Evolutionary conservation across 2,797 vertebrate genomes (phyloP).

Genomic region (Prionace glauca): DNA sequence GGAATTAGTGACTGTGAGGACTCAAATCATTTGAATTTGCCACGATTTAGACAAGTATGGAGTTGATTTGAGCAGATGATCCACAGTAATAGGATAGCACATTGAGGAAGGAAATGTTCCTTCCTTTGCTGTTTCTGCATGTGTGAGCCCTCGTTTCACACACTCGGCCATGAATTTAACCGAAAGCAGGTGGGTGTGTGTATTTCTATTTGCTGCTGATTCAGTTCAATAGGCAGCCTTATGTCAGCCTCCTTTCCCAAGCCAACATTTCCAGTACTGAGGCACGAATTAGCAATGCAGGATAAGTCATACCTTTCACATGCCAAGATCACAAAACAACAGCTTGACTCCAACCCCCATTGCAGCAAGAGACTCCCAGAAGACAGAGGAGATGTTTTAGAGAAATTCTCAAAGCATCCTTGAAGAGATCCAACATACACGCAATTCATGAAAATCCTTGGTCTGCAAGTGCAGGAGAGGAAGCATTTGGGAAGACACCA

Average conservation of each 20-base stretch:
- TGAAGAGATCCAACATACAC: neutral
- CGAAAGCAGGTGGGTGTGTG: neutral
- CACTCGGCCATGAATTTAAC: neutral
- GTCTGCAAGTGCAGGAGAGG: neutral
- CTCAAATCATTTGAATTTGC: conserved; percentile 21
- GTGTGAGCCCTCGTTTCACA: neutral
- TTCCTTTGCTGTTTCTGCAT: neutral
- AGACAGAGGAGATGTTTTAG: neutral
- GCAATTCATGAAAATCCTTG: neutral
- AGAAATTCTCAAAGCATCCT: neutral
- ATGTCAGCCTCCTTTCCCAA: neutral
- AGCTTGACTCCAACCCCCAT: neutral
- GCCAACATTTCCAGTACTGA: neutral
- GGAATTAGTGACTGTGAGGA: neutral
- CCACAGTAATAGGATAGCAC: neutral
- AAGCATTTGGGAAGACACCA: neutral
- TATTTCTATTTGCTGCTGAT: neutral
- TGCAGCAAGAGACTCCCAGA: neutral
- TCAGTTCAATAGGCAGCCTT: neutral
- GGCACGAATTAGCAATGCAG: neutral
- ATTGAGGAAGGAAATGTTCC: neutral
- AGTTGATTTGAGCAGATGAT: neutral
- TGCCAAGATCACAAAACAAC: neutral
- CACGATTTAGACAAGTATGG: neutral
- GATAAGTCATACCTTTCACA: neutral